Percentiles rank a stretch among this genome's conserved stretches.
Conservation (phyloP, 2,113 vertebrate species). For the Trichomycterus rosablanca region DNA sequence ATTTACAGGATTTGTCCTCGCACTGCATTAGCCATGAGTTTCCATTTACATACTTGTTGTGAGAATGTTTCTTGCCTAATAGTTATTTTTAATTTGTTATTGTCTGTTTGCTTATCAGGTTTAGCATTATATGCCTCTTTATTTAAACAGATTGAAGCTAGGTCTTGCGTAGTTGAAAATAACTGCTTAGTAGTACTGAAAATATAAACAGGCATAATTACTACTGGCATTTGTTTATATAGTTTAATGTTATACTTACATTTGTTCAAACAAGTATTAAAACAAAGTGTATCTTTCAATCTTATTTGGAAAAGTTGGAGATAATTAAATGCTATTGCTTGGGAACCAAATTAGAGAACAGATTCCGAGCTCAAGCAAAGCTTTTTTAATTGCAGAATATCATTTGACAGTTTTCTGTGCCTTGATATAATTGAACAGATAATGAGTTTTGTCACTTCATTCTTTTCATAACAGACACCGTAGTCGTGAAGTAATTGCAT, state of each 20-base stretch:
- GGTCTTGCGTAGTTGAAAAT: too few relatives aligned
- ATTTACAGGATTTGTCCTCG: too few relatives aligned
- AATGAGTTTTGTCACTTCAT: conserved; percentile 19
- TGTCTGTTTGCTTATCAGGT: too few relatives aligned
- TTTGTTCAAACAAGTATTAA: neutral
- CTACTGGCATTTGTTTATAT: too few relatives aligned
- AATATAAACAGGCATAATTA: neutral
- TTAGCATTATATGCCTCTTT: too few relatives aligned
- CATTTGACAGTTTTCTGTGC: neutral
- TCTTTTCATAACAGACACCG: neutral
- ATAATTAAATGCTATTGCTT: neutral
- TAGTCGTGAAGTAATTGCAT: conserved; percentile 15
- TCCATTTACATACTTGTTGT: too few relatives aligned
- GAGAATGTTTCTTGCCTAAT: too few relatives aligned
- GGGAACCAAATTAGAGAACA: neutral
- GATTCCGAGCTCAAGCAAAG: neutral
- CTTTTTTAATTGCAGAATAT: neutral
- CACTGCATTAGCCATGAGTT: too few relatives aligned
- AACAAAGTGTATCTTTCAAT: neutral
- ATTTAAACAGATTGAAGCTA: too few relatives aligned
- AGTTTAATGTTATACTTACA: neutral
- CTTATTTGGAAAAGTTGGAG: neutral
- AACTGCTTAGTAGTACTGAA: too few relatives aligned
- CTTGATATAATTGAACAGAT: neutral
- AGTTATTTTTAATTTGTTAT: too few relatives aligned